These are phyloP conservation scores for Ashinkailepas kermadecensis DNA, from an alignment of 2,888 invertebrate genomes.

Conservation along the genomic window DNA sequence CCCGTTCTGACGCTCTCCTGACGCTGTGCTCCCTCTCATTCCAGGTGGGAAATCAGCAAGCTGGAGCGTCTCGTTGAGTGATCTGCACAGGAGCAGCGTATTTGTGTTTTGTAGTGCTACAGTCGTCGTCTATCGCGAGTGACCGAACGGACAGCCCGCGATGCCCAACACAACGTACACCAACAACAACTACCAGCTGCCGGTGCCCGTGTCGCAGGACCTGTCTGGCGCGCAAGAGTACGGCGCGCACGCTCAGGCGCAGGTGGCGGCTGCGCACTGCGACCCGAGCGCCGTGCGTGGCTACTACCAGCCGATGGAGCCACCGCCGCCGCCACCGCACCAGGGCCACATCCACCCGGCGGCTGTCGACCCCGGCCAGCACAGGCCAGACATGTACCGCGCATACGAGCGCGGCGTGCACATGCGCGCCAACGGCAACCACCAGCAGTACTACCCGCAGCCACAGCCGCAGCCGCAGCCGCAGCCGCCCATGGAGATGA, in stretches of 20 bases:
- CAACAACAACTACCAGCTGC: constrained; percentile 21
- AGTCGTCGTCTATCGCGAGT: not conserved
- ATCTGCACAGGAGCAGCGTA: not conserved
- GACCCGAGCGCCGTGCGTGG: constrained; percentile 5
- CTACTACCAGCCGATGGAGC: constrained; percentile 23
- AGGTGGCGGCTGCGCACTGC: not conserved
- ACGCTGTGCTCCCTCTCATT: not conserved
- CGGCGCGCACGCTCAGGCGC: not conserved
- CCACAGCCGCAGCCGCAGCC: constrained; percentile 22
- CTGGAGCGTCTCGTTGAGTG: constrained; percentile 16
- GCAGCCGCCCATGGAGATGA: constrained; percentile 8
- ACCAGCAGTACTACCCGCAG: constrained; percentile 22
- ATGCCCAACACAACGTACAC: constrained; percentile 18
- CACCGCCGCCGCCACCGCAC: not conserved
- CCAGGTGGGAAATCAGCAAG: constrained; percentile 20
- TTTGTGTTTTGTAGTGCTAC: constrained; percentile 23
- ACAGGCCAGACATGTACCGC: constrained; percentile 22
- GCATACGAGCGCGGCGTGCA: constrained; percentile 2
- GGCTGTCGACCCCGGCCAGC: not conserved
- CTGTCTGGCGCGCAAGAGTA: not conserved
- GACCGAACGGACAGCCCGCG: too few relatives aligned
- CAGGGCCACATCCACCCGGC: constrained; percentile 12
- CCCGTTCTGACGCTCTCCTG: not conserved
- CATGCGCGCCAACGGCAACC: constrained; percentile 22
- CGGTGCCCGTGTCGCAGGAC: not conserved